Percentiles rank a stretch among this genome's conserved stretches.
phyloP scores from a whole-genome alignment of 2,888 invertebrate genomes.

The Danaus chrysippus region DNA sequence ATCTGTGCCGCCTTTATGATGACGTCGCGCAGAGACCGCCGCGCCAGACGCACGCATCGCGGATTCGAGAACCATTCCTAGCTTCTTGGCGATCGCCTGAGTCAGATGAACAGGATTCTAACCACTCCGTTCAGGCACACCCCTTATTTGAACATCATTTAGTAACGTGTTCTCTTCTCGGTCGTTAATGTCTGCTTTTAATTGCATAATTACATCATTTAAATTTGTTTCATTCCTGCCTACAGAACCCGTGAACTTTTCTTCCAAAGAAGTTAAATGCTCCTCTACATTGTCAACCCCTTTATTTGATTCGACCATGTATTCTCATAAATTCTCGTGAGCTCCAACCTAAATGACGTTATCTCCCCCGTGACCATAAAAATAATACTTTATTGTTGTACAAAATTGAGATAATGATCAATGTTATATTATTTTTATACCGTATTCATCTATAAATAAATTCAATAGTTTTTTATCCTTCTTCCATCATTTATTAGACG shows the following conservation, averaged over 20 bases:
- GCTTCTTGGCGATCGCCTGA: background rate
- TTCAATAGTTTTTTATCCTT: too few relatives aligned
- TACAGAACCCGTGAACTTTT: too few relatives aligned
- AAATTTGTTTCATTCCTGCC: too few relatives aligned
- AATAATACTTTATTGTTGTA: too few relatives aligned
- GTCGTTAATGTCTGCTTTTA: background rate
- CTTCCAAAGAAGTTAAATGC: background rate
- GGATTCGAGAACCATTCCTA: constrained; percentile 3
- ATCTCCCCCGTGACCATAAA: too few relatives aligned
- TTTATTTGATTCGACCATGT: background rate
- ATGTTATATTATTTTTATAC: too few relatives aligned
- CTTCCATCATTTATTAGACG: too few relatives aligned
- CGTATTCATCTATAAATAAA: too few relatives aligned
- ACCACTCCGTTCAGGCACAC: constrained; percentile 4
- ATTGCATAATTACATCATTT: background rate
- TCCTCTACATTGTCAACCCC: background rate
- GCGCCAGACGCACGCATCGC: constrained; percentile 15
- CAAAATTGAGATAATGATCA: too few relatives aligned
- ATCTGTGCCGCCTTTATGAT: constrained; percentile 14
- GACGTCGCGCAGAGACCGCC: constrained; percentile 19
- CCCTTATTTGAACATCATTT: constrained; percentile 7
- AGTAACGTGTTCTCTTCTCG: background rate
- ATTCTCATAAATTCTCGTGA: background rate
- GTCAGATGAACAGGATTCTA: constrained; percentile 9
- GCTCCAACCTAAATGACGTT: background rate